Conservation (phyloP, 2,888 invertebrate species). For the Oscheius sp. region DNA sequence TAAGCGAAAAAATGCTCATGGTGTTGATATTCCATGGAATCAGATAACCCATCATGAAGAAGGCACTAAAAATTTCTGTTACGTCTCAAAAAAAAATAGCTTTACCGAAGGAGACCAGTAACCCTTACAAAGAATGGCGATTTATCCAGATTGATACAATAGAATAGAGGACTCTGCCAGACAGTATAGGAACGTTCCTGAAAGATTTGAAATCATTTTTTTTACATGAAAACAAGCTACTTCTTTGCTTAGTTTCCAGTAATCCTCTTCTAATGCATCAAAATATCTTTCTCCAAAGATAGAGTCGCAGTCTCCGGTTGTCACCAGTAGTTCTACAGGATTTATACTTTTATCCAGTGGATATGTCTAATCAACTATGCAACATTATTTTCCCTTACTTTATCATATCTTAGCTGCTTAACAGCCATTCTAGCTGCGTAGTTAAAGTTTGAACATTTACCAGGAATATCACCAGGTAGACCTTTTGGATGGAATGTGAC, state of each 20-base stretch:
- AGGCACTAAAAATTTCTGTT: conserved; percentile 39
- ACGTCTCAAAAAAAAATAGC: neutral
- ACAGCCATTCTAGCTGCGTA: conserved; percentile 58
- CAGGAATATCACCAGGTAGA: conserved; percentile 64
- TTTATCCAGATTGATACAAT: conserved; percentile 63
- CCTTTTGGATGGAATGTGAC: conserved; percentile 65
- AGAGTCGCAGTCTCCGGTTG: conserved; percentile 66
- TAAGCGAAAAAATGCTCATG: conserved; percentile 64
- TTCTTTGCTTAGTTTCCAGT: conserved; percentile 53
- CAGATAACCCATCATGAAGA: conserved; percentile 66
- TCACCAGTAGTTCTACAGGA: conserved; percentile 58
- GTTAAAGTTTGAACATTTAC: conserved; percentile 66
- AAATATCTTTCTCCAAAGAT: conserved; percentile 64
- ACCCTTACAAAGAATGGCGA: conserved; percentile 65
- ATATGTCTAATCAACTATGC: conserved; percentile 50
- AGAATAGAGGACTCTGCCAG: conserved; percentile 66
- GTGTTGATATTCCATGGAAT: conserved; percentile 67
- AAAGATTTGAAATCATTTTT: conserved; percentile 9
- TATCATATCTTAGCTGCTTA: conserved; percentile 51
- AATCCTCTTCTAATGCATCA: conserved; percentile 64
- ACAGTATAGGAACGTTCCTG: conserved; percentile 57
- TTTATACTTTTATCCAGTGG: conserved; percentile 49
- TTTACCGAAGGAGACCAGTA: conserved; percentile 57
- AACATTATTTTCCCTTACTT: too few relatives aligned
- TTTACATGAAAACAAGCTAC: neutral